Evolutionary conservation across 2,113 vertebrate species (phyloP).

Genomic region (Serranochromis macrocephalus): DNA sequence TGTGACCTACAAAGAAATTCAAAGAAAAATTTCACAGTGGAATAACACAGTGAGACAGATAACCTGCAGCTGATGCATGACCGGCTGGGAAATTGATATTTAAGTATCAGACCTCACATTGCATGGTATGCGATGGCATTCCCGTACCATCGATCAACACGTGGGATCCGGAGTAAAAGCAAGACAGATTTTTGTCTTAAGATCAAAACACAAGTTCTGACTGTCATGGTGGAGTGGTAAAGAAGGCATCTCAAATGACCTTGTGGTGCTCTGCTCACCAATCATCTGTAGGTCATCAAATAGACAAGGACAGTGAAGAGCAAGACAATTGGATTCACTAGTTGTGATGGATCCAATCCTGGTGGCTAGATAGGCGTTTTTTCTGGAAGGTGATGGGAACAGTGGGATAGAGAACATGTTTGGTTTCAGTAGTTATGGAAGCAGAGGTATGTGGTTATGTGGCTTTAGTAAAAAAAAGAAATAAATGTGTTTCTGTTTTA

Average conservation of each 20-base stretch:
- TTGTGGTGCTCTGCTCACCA: slow-evolving; percentile 40
- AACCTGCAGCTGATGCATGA: slow-evolving; percentile 44
- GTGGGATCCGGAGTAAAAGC: not conserved
- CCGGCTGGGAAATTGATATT: slow-evolving; percentile 56
- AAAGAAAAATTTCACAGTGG: not conserved
- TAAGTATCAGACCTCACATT: slow-evolving; percentile 54
- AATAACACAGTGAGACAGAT: not conserved
- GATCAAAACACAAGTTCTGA: slow-evolving; percentile 32
- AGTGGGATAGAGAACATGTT: not conserved
- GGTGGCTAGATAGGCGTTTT: not conserved
- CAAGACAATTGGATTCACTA: slow-evolving; percentile 36
- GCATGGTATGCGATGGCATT: not conserved
- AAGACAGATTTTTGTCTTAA: slow-evolving; percentile 21
- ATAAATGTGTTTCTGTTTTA: not conserved
- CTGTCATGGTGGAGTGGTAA: slow-evolving; percentile 13
- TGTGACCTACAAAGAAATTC: not conserved
- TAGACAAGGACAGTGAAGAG: slow-evolving; percentile 40
- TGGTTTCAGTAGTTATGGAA: not conserved
- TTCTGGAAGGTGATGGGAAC: not conserved
- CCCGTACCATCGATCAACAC: slow-evolving; percentile 47
- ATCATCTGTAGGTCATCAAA: slow-evolving; percentile 58
- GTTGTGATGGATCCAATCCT: slow-evolving; percentile 31
- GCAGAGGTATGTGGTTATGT: not conserved
- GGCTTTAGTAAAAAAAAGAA: not conserved
- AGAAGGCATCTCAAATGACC: slow-evolving; percentile 48